phyloP scores from a whole-genome alignment of 2,113 vertebrate species.

The Ginglymostoma cirratum region DNA sequence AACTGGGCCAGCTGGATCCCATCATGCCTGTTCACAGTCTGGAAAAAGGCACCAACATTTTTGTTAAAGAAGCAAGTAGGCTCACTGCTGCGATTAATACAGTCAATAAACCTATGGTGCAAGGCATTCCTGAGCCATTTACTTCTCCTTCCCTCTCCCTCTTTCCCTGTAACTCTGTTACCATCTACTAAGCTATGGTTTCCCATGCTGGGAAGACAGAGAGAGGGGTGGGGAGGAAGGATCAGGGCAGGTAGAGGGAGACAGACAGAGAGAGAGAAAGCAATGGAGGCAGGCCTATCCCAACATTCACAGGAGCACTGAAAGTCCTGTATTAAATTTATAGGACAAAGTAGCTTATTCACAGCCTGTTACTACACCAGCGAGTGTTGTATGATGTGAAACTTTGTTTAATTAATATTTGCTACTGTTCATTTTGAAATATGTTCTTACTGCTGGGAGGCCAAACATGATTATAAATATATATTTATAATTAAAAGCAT shows the following conservation, averaged over 20 bases:
- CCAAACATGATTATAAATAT: background rate
- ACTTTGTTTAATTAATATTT: background rate
- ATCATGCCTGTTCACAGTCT: slow-evolving; percentile 47
- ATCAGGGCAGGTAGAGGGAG: no score
- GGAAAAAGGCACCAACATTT: background rate
- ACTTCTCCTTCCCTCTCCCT: background rate
- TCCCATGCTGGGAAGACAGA: background rate
- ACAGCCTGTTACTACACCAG: background rate
- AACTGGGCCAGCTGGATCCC: slow-evolving; percentile 50
- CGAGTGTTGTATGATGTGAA: background rate
- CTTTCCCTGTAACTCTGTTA: background rate
- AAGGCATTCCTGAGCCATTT: background rate
- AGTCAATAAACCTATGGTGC: background rate
- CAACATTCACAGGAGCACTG: background rate
- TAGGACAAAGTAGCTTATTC: background rate
- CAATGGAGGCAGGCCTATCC: background rate
- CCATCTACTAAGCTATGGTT: background rate
- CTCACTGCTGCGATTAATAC: background rate
- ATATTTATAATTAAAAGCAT: no score
- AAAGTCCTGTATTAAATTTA: background rate
- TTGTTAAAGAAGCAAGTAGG: background rate
- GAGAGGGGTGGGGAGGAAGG: no score
- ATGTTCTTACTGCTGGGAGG: background rate
- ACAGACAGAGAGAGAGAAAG: background rate
- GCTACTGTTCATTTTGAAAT: background rate